Base-by-base conservation (phyloP, 2,113 vertebrate genomes). In the Penelope pileata region DNA sequence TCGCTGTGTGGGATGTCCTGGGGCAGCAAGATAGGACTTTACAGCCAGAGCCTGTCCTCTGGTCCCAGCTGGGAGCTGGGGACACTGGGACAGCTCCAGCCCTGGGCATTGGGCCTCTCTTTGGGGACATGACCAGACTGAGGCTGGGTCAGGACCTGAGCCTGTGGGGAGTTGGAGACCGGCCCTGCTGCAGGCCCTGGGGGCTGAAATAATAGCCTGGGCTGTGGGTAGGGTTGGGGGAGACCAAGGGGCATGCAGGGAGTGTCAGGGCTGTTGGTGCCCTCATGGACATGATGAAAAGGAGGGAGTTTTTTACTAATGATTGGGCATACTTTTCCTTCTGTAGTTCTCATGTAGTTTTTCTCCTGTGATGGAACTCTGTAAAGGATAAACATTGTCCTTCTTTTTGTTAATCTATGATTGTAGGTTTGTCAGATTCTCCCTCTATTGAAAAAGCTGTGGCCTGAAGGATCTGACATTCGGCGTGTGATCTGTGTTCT, bases 381-480 rank as follows among this genome's bases (percentile, higher is more conserved):
- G 21, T 56, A 36, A 70, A 50, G 42, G 18, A 17, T 43, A 50
- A 60, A 30, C 30, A 12, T 34, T 59, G 8, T 32, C 14, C 3
- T 24, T 56, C 40, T 38, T 50, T 73, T 58, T 62, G 8, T 7
- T 43, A 21, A 12, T 38, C 86, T 90, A 12, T 91, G 32, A 59
- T 64, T 94, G 32, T 66, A 97, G 97, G 92, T 94, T 62, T 4
- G 2, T 32, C 63, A 88, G 72, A 87, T 64, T 30, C 1, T 96
- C 30, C 18, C 1, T 56, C 60, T 87, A 30, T 90, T 97, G 68
- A 92, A 91, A 75, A n/a, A 94, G 27, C 23, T 98, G 50, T 97
- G 97, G 97, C 95, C 96, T 27, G 83, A 92, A 91, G 96, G 94
- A 83, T 97, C 96, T 74, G 96, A 97, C 27, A 82, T 97, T 86